These are phyloP conservation scores for Stictonetta naevosa DNA, from an alignment of 2,113 vertebrate species.

Conservation along the genomic window DNA sequence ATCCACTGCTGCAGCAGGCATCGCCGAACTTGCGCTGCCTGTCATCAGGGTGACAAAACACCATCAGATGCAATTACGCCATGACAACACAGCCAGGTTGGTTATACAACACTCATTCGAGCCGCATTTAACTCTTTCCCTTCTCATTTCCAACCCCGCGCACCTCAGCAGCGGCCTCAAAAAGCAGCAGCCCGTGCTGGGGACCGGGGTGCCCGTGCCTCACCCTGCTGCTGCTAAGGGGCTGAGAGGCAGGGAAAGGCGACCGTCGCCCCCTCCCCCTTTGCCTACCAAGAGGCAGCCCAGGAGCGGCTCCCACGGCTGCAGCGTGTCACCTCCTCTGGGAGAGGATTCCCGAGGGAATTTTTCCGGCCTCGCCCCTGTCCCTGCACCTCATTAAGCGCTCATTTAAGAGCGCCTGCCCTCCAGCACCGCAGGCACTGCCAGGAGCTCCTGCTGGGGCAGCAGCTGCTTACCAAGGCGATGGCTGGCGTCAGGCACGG, in stretches of 20 bases:
- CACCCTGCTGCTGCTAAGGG: background rate
- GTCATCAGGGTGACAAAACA: background rate
- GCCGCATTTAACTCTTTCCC: background rate
- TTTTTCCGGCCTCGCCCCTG: background rate
- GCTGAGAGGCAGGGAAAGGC: background rate
- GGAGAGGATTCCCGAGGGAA: background rate
- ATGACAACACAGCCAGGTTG: background rate
- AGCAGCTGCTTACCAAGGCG: background rate
- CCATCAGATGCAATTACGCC: background rate
- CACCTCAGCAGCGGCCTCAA: background rate
- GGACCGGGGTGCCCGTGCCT: background rate
- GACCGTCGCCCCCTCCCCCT: background rate
- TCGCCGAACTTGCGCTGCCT: background rate
- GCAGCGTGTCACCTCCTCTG: background rate
- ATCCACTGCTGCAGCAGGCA: background rate
- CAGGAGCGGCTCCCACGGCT: background rate
- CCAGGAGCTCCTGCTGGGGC: background rate
- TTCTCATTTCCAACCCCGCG: background rate
- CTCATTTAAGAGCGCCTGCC: background rate
- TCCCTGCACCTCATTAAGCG: background rate
- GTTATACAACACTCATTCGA: background rate
- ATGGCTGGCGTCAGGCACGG: accelerated
- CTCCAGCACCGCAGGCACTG: background rate
- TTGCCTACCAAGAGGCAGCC: background rate
- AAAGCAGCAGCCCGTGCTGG: background rate